Evolutionary conservation across 2,888 invertebrate species (phyloP).

Genomic region (Sinotaia quadrata): DNA sequence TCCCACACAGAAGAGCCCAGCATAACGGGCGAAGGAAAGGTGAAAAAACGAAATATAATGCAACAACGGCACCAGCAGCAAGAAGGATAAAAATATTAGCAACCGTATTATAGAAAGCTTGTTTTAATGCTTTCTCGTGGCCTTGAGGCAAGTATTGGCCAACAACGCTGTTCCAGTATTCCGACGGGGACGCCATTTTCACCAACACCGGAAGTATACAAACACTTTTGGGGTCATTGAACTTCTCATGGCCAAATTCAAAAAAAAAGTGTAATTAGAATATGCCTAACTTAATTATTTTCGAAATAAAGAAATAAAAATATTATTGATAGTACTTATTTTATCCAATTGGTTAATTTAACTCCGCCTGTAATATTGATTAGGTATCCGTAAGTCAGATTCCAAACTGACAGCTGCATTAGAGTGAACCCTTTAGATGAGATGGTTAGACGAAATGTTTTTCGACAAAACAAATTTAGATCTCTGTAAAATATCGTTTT

Average conservation of each 20-base stretch:
- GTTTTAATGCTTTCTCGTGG: constrained; percentile 89
- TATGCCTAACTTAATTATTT: not conserved
- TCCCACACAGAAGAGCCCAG: constrained; percentile 97
- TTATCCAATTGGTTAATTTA: too few relatives aligned
- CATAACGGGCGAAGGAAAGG: constrained; percentile 94
- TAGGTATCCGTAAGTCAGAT: too few relatives aligned
- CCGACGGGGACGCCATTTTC: constrained; percentile 47
- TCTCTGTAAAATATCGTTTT: too few relatives aligned
- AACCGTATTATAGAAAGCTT: constrained; percentile 90
- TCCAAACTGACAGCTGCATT: too few relatives aligned
- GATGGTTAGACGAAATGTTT: too few relatives aligned
- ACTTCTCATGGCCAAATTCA: not conserved
- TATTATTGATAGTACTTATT: not conserved
- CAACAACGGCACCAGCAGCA: constrained; percentile 76
- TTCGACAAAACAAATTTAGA: too few relatives aligned
- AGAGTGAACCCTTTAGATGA: too few relatives aligned
- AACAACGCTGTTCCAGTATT: constrained; percentile 58
- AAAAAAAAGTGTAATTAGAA: not conserved
- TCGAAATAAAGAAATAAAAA: too few relatives aligned
- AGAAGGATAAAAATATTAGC: constrained; percentile 83
- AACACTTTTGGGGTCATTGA: constrained; percentile 5
- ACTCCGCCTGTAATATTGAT: too few relatives aligned
- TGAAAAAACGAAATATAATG: constrained; percentile 77
- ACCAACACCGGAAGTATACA: constrained; percentile 19
- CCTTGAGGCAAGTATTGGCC: constrained; percentile 58